Conservation (phyloP, 2,888 invertebrate species). For the Blera fallax region DNA sequence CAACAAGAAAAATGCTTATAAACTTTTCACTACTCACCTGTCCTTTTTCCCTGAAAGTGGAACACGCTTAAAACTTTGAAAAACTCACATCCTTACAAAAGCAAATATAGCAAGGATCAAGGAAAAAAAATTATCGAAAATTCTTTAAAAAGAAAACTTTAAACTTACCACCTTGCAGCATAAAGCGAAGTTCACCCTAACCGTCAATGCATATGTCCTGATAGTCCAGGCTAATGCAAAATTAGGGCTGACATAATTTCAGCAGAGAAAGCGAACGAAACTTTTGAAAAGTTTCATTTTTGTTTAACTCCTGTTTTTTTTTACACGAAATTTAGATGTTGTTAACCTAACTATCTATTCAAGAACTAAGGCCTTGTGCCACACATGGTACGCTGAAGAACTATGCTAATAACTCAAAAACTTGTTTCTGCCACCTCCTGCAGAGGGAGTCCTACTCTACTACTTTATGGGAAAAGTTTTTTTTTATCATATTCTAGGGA, state of each 20-base stretch:
- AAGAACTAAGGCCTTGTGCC: slow-evolving; percentile 50
- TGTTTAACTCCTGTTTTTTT: slow-evolving; percentile 6
- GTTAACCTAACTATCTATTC: slow-evolving; percentile 59
- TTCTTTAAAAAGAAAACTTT: slow-evolving; percentile 1
- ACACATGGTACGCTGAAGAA: slow-evolving; percentile 55
- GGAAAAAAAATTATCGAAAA: background rate
- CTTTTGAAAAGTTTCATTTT: slow-evolving; percentile 41
- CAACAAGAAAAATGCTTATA: background rate
- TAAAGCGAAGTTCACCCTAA: background rate
- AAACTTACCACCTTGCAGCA: slow-evolving; percentile 24
- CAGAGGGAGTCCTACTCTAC: background rate
- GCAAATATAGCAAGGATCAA: background rate
- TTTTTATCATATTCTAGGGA: slow-evolving; percentile 5
- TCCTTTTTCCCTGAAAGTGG: background rate
- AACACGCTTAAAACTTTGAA: background rate
- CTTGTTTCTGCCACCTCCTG: slow-evolving; percentile 20
- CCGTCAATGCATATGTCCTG: background rate
- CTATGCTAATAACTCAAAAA: slow-evolving; percentile 66
- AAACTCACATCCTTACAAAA: background rate
- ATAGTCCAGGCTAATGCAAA: slow-evolving; percentile 41
- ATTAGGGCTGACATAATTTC: slow-evolving; percentile 61
- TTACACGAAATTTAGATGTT: slow-evolving; percentile 50
- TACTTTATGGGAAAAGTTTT: slow-evolving; percentile 57
- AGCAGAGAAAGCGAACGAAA: slow-evolving; percentile 21
- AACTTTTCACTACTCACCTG: background rate